Evolutionary conservation across 2,113 vertebrate species (phyloP).

Genomic region (Sinosuthora webbiana): DNA sequence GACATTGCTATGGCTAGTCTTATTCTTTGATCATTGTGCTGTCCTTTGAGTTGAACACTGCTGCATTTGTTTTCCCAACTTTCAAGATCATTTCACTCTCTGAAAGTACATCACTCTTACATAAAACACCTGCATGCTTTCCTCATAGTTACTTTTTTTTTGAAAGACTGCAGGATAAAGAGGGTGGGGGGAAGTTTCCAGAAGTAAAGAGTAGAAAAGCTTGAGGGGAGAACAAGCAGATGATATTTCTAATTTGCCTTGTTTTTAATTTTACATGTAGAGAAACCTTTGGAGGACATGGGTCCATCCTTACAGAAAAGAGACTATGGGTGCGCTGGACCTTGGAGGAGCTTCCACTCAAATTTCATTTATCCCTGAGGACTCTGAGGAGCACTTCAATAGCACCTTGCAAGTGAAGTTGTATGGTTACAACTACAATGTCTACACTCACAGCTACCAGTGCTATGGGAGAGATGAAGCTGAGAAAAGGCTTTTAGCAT

Average conservation of each 20-base stretch:
- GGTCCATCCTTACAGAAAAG: conserved; percentile 75
- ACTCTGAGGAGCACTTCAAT: neutral
- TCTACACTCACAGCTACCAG: conserved; percentile 93
- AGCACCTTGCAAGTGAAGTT: conserved; percentile 79
- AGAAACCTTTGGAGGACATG: conserved; percentile 85
- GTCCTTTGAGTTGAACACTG: neutral
- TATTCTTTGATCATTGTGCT: neutral
- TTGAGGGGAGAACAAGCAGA: neutral
- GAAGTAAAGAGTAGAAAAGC: neutral
- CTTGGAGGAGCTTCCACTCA: conserved; percentile 95
- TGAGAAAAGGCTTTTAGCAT: conserved; percentile 82
- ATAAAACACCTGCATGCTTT: neutral
- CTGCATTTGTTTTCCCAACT: neutral
- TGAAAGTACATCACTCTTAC: neutral
- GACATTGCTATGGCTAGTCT: neutral
- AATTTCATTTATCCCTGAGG: conserved; percentile 81
- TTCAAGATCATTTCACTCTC: neutral
- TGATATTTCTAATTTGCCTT: neutral
- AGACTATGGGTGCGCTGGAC: conserved; percentile 89
- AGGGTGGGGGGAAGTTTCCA: neutral
- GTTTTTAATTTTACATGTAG: conserved; percentile 59
- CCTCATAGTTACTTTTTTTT: neutral
- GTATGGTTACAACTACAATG: conserved; percentile 86
- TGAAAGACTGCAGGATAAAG: neutral
- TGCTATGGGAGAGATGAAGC: conserved; percentile 93